Percentiles rank a stretch among this genome's conserved stretches.
These are phyloP conservation scores for Eriocheir sinensis DNA, from an alignment of 1,140 invertebrate species.

Conservation along the genomic window DNA sequence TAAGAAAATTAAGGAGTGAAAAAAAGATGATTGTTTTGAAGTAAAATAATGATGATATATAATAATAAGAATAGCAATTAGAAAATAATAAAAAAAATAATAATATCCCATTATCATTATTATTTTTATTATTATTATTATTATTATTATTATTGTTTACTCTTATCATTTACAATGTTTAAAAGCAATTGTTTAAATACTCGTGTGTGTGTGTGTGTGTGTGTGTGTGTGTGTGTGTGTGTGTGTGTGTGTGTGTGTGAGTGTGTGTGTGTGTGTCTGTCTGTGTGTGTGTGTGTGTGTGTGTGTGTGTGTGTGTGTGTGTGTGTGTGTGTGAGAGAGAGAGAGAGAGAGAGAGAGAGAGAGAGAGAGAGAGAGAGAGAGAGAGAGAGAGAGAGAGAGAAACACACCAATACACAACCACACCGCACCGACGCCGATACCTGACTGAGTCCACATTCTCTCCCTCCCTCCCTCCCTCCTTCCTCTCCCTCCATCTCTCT, in stretches of 20 bases:
- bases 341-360: slow-evolving; percentile 53
- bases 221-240: slow-evolving; percentile 31
- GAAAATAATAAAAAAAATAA: too few relatives aligned
- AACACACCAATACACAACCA: neutral
- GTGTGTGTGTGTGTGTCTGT: too few relatives aligned
- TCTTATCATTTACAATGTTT: too few relatives aligned
- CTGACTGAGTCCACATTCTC: slow-evolving; percentile 31
- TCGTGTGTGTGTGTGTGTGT: neutral
- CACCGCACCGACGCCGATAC: neutral
- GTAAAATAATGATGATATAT: too few relatives aligned
- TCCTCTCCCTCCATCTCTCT: neutral
- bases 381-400: neutral
- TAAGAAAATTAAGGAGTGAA: too few relatives aligned
- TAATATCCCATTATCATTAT: too few relatives aligned
- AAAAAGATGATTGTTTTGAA: too few relatives aligned
- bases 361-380: slow-evolving; percentile 54
- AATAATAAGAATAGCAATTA: too few relatives aligned
- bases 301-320: slow-evolving; percentile 17
- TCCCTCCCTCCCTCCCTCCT: neutral
- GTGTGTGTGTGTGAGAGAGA: neutral
- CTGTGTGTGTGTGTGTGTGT: slow-evolving; percentile 32
- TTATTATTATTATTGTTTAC: neutral
- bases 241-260: slow-evolving; percentile 16
- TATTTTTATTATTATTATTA: too few relatives aligned
- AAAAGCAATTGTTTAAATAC: too few relatives aligned